A percentile compares a stretch with the other conserved stretches of the same genome.
phyloP scores from a whole-genome alignment of 2,797 vertebrate genomes.

The Thunnus albacares region DNA sequence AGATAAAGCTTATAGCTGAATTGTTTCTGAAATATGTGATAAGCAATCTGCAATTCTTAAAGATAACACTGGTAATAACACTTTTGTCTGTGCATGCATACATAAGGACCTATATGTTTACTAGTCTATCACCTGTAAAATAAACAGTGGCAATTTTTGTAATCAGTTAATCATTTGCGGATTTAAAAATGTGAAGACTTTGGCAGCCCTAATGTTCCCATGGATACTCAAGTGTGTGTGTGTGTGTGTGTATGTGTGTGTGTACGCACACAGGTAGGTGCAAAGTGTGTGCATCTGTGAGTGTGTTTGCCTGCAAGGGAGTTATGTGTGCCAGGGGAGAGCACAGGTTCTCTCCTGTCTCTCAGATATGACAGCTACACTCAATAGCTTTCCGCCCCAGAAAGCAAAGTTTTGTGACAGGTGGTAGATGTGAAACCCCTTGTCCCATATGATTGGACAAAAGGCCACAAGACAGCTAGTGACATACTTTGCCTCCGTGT shows the following conservation, averaged over 20 bases:
- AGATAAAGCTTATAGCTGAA: background rate
- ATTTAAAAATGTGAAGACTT: background rate
- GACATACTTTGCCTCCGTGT: slow-evolving; percentile 58
- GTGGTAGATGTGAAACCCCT: slow-evolving; percentile 56
- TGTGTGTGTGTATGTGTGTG: background rate
- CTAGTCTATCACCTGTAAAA: background rate
- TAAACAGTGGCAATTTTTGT: background rate
- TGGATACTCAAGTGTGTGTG: background rate
- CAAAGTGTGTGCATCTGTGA: slow-evolving; percentile 12
- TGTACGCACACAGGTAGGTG: background rate
- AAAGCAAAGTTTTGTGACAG: slow-evolving; percentile 72
- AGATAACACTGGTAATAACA: background rate
- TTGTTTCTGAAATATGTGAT: background rate
- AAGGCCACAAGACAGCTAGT: slow-evolving; percentile 60
- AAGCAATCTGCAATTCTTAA: background rate
- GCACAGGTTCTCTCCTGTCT: slow-evolving; percentile 23
- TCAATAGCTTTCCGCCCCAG: slow-evolving; percentile 54
- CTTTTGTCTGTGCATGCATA: background rate
- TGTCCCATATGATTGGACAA: slow-evolving; percentile 66
- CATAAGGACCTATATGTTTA: background rate
- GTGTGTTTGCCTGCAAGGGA: slow-evolving; percentile 30
- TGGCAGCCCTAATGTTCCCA: background rate
- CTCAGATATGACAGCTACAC: slow-evolving; percentile 36
- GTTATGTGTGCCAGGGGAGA: slow-evolving; percentile 15
- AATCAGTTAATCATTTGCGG: background rate